Evolutionary conservation across 2,113 vertebrate genomes (phyloP).

Genomic region (Phyllostomus hastatus): DNA sequence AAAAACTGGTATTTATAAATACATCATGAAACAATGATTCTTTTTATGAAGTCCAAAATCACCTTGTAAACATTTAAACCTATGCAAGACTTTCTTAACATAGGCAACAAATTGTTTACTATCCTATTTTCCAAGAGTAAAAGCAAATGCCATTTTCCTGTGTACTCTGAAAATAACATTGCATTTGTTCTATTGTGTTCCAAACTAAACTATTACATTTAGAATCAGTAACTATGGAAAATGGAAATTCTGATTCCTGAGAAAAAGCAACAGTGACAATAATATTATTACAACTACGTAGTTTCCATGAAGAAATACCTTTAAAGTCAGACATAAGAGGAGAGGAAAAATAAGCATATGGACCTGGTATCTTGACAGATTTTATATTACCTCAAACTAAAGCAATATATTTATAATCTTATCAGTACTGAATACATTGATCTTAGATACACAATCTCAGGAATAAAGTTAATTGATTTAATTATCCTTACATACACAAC

Average conservation of each 20-base stretch:
- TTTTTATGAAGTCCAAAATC: background rate
- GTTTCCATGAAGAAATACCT: background rate
- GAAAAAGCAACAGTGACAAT: background rate
- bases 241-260: background rate
- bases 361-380: background rate
- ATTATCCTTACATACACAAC: background rate
- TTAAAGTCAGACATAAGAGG: background rate
- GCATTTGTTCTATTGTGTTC: conserved; percentile 13
- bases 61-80: background rate
- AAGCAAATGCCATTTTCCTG: background rate
- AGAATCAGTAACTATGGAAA: background rate
- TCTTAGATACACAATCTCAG: background rate
- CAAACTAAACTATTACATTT: conserved; percentile 33
- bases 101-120: background rate
- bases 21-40: background rate
- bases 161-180: conserved; percentile 44
- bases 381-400: background rate
- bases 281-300: background rate
- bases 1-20: background rate
- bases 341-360: background rate
- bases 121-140: background rate
- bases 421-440: background rate
- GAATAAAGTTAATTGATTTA: background rate
- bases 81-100: background rate
- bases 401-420: background rate